Evolutionary conservation across 2,113 vertebrate species (phyloP).

Genomic region (Nipponia nippon): DNA sequence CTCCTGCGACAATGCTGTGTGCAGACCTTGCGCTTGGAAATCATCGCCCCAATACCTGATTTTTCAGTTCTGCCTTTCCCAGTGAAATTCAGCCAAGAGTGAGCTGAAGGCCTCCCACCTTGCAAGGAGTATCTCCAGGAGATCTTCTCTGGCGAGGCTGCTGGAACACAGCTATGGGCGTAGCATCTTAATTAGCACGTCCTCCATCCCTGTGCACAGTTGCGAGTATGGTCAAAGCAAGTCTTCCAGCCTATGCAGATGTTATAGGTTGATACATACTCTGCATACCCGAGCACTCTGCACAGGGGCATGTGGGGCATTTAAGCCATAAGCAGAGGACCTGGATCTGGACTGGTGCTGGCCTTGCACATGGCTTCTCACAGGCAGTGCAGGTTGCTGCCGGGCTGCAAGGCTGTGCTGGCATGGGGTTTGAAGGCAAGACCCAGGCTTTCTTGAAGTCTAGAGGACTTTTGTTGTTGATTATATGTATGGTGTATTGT

Average conservation of each 20-base stretch:
- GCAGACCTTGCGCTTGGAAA: background rate
- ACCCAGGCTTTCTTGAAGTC: background rate
- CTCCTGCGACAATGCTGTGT: accelerated
- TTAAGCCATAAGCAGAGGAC: background rate
- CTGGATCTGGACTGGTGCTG: background rate
- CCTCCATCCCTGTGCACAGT: background rate
- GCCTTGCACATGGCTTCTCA: accelerated
- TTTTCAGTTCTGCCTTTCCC: background rate
- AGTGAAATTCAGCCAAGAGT: background rate
- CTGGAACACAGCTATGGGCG: accelerated
- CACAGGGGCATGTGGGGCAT: background rate
- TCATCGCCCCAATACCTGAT: too few species aligned
- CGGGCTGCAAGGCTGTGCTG: background rate
- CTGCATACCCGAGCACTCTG: background rate
- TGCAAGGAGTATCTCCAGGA: background rate
- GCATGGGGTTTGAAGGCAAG: background rate
- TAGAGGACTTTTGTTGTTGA: background rate
- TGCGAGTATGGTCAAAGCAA: background rate
- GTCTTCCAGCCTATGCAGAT: accelerated
- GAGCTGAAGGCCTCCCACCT: background rate
- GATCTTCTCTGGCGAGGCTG: background rate
- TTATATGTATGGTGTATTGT: background rate
- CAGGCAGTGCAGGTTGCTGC: background rate
- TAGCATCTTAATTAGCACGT: background rate
- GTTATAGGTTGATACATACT: accelerated